These are phyloP conservation scores for Pipa parva DNA, from an alignment of 2,113 vertebrate genomes.

Conservation along the genomic window DNA sequence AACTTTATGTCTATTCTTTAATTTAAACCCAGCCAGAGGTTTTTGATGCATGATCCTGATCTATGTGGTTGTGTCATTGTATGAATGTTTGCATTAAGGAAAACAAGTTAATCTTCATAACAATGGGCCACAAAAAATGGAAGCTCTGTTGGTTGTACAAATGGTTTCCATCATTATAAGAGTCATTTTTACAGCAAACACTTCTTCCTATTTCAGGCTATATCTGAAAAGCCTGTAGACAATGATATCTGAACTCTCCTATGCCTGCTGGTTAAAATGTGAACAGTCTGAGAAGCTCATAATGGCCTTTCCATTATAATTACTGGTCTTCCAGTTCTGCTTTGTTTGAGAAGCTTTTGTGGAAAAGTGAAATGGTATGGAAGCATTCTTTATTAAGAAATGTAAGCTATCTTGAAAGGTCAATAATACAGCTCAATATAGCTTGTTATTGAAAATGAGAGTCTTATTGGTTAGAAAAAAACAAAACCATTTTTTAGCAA, in stretches of 20 bases:
- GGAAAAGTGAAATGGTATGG: slow-evolving; percentile 21
- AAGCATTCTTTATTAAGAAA: slow-evolving; percentile 37
- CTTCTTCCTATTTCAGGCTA: slow-evolving; percentile 17
- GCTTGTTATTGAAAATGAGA: slow-evolving; percentile 35
- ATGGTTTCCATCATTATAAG: slow-evolving; percentile 17
- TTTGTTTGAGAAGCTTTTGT: slow-evolving; percentile 31
- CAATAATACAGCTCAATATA: slow-evolving; percentile 37
- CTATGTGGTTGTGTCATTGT: background rate
- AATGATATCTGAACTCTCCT: slow-evolving; percentile 38
- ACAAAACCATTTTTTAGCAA: slow-evolving; percentile 20
- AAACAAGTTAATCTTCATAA: slow-evolving; percentile 7
- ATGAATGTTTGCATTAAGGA: background rate
- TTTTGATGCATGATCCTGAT: too few relatives aligned
- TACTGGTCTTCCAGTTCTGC: slow-evolving; percentile 29
- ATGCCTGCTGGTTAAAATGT: slow-evolving; percentile 20
- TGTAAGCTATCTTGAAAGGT: slow-evolving; percentile 43
- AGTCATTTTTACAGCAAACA: slow-evolving; percentile 19
- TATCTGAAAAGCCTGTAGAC: slow-evolving; percentile 13
- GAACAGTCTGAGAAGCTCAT: slow-evolving; percentile 20
- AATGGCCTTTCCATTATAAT: slow-evolving; percentile 38
- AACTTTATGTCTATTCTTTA: too few relatives aligned
- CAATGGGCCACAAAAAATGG: background rate
- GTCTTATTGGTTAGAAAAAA: slow-evolving; percentile 28
- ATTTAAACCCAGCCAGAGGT: too few relatives aligned
- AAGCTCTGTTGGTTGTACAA: slow-evolving; percentile 3